These are phyloP conservation scores for Etia nguti DNA, from an alignment of 2,113 vertebrate species.

Conservation along the genomic window DNA sequence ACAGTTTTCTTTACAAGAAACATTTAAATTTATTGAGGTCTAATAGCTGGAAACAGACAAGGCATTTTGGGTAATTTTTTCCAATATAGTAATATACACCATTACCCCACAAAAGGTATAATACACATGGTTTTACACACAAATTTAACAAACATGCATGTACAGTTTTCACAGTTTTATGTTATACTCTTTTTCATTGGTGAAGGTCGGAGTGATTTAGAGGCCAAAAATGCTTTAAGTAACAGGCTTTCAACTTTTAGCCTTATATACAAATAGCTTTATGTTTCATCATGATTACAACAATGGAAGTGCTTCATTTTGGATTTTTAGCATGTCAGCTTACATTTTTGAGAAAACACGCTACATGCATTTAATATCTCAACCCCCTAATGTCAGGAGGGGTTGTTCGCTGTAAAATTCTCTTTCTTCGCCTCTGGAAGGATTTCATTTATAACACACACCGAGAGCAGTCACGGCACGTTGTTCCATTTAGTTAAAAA, in stretches of 20 bases:
- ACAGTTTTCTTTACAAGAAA: neutral
- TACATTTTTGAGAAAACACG: neutral
- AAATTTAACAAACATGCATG: neutral
- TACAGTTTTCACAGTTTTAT: neutral
- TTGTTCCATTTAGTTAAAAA: neutral
- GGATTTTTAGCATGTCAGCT: neutral
- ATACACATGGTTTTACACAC: neutral
- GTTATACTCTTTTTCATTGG: neutral
- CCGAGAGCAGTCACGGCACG: neutral
- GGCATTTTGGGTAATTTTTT: neutral
- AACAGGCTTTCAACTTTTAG: neutral
- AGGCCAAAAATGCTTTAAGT: neutral
- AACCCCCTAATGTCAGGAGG: neutral
- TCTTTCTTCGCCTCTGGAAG: neutral
- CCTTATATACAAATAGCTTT: neutral
- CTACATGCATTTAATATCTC: neutral
- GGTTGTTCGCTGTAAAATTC: neutral
- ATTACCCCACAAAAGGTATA: neutral
- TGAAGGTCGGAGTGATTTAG: neutral
- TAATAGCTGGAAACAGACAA: conserved; percentile 10
- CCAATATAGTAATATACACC: neutral
- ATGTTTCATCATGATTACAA: neutral
- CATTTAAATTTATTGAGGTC: conserved; percentile 32
- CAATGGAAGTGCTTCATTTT: neutral
- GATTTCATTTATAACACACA: neutral